A percentile compares a stretch with the other conserved stretches of the same genome.
These are phyloP conservation scores for Anneissia japonica DNA, from an alignment of 35 echinoderm and acorn worm species.

Conservation along the genomic window DNA sequence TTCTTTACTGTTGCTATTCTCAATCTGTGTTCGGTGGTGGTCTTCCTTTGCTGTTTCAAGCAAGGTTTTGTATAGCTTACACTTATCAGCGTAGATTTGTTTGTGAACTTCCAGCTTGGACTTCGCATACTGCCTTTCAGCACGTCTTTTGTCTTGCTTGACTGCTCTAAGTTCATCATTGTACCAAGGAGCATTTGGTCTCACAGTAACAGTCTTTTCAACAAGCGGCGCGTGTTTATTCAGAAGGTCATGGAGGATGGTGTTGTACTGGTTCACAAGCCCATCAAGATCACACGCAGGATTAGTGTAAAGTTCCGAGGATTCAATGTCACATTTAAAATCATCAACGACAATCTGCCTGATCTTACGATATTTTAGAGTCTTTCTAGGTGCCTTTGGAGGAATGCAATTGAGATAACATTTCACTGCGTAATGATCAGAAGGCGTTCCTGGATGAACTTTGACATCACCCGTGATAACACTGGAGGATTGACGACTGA, in stretches of 20 bases:
- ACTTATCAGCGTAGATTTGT: constrained; percentile 6
- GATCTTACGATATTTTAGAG: neutral
- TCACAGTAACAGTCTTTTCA: constrained; percentile 7
- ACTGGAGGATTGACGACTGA: neutral
- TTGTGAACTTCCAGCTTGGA: constrained; percentile 11
- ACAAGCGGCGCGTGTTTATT: constrained; percentile 13
- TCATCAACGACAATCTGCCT: neutral
- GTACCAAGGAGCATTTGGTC: constrained; percentile 31
- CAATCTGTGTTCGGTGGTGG: constrained; percentile 1
- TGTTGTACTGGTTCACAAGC: constrained; percentile 3
- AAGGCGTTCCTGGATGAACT: neutral
- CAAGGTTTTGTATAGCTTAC: constrained; percentile 9
- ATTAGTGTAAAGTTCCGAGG: neutral
- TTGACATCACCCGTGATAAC: neutral
- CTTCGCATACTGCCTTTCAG: constrained; percentile 11
- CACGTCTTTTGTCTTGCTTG: constrained; percentile 2
- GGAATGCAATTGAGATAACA: constrained; percentile 11
- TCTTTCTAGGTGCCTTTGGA: neutral
- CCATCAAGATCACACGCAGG: constrained; percentile 23
- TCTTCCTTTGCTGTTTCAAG: constrained; percentile 8
- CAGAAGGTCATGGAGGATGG: neutral
- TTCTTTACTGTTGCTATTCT: constrained; percentile 10
- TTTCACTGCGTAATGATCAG: constrained; percentile 5
- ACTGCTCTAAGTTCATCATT: constrained; percentile 3
- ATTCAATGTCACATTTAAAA: constrained; percentile 1